phyloP scores from a whole-genome alignment of 2,113 vertebrate genomes.

The Psettodes erumei region DNA sequence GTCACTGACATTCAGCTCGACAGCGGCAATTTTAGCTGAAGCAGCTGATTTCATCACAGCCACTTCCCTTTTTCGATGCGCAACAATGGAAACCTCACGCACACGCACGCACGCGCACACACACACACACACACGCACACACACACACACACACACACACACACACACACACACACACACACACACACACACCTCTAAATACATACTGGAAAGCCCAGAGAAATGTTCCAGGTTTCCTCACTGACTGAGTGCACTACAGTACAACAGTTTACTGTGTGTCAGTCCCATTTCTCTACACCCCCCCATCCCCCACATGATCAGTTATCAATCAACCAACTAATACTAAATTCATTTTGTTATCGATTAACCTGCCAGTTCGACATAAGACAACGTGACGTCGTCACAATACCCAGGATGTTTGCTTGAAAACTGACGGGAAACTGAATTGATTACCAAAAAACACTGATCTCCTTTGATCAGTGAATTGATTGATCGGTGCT shows the following conservation, averaged over 20 bases:
- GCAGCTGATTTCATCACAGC: conserved; percentile 49
- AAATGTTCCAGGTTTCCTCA: conserved; percentile 37
- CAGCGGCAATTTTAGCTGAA: conserved; percentile 10
- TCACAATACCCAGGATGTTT: too few relatives aligned
- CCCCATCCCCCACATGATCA: too few relatives aligned
- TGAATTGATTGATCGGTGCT: too few relatives aligned
- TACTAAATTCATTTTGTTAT: too few relatives aligned
- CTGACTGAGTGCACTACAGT: conserved; percentile 1
- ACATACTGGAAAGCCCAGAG: conserved; percentile 39
- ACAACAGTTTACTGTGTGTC: not conserved
- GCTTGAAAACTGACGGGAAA: too few relatives aligned
- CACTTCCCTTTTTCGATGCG: conserved; percentile 54
- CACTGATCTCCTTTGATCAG: too few relatives aligned
- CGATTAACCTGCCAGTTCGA: too few relatives aligned
- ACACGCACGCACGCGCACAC: not conserved
- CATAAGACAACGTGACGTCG: too few relatives aligned
- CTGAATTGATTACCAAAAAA: too few relatives aligned
- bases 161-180: conserved; percentile 1
- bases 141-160: conserved; percentile 16
- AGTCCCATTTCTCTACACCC: not conserved
- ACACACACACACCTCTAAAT: too few relatives aligned
- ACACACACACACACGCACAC: conserved; percentile 16
- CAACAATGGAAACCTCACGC: conserved; percentile 40
- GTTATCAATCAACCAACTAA: too few relatives aligned
- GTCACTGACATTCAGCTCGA: not conserved